Conservation (phyloP, 2,113 vertebrate species). For the Dolichallabes microphthalmus region DNA sequence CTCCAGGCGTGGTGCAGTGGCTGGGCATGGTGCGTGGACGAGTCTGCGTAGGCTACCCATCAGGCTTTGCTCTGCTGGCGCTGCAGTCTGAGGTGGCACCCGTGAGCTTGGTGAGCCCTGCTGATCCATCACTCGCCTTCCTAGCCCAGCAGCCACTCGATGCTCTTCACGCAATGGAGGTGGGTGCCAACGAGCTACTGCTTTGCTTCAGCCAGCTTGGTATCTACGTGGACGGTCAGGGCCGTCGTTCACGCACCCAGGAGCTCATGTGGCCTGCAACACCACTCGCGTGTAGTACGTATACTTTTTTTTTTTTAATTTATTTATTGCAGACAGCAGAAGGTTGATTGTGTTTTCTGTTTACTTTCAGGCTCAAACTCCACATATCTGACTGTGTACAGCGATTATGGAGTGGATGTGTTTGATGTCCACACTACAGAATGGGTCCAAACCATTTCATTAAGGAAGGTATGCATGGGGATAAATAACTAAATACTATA, state of each 20-base stretch:
- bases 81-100: constrained; percentile 91
- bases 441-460: constrained; percentile 95
- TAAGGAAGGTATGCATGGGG: constrained; percentile 77
- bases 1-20: constrained; percentile 88
- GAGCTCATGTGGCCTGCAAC: constrained; percentile 98
- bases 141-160: constrained; percentile 89
- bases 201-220: constrained; percentile 97
- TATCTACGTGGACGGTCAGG: constrained; percentile 91
- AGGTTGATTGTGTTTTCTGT: neutral
- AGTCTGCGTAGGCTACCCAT: constrained; percentile 91
- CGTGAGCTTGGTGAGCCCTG: constrained; percentile 87
- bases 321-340: neutral
- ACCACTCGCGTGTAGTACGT: constrained; percentile 94
- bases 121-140: constrained; percentile 89
- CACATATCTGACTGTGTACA: constrained; percentile 89
- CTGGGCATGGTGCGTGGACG: constrained; percentile 85
- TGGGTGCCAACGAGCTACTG: constrained; percentile 82
- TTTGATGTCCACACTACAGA: constrained; percentile 88
- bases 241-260: constrained; percentile 86
- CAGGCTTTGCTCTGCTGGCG: constrained; percentile 90
- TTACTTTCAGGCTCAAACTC: constrained; percentile 81
- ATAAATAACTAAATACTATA: neutral
- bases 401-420: constrained; percentile 92
- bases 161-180: constrained; percentile 90
- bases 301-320: neutral